These are phyloP conservation scores for Hypena proboscidalis DNA, from an alignment of 2,888 invertebrate genomes.

Conservation along the genomic window DNA sequence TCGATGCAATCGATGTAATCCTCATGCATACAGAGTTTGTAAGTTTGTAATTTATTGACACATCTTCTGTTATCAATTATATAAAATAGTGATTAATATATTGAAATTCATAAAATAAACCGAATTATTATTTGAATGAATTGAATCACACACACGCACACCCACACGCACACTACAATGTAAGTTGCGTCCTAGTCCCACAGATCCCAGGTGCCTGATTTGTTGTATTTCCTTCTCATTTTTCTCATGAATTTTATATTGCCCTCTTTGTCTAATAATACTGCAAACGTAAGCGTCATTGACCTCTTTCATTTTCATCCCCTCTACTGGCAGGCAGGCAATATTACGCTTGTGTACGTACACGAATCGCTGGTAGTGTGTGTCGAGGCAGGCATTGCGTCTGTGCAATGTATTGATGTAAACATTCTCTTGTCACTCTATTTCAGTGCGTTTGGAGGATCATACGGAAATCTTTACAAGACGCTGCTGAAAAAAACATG, in stretches of 20 bases:
- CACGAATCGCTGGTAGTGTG: slow-evolving; percentile 54
- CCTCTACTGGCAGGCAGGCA: slow-evolving; percentile 56
- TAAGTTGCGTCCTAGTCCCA: too few relatives aligned
- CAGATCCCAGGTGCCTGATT: slow-evolving; percentile 40
- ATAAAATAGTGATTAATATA: too few relatives aligned
- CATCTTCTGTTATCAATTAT: too few relatives aligned
- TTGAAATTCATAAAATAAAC: too few relatives aligned
- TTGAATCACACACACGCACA: too few relatives aligned
- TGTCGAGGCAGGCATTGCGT: slow-evolving; percentile 57
- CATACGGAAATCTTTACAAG: slow-evolving; percentile 60
- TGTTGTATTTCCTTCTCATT: slow-evolving; percentile 62
- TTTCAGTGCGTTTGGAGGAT: slow-evolving; percentile 76
- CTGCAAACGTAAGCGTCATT: slow-evolving; percentile 67
- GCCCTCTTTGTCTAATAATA: slow-evolving; percentile 48
- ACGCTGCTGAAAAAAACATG: slow-evolving; percentile 61
- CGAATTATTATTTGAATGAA: background rate
- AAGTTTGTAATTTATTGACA: too few relatives aligned
- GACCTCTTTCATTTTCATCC: slow-evolving; percentile 69
- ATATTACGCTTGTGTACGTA: slow-evolving; percentile 55
- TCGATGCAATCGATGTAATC: too few relatives aligned
- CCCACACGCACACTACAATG: slow-evolving; percentile 7
- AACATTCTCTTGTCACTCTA: slow-evolving; percentile 76
- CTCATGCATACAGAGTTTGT: too few relatives aligned
- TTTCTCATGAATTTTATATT: slow-evolving; percentile 19
- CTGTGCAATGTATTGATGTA: slow-evolving; percentile 78